Evolutionary conservation across 2,888 invertebrate species (phyloP).

Genomic region (Litoditis marina): DNA sequence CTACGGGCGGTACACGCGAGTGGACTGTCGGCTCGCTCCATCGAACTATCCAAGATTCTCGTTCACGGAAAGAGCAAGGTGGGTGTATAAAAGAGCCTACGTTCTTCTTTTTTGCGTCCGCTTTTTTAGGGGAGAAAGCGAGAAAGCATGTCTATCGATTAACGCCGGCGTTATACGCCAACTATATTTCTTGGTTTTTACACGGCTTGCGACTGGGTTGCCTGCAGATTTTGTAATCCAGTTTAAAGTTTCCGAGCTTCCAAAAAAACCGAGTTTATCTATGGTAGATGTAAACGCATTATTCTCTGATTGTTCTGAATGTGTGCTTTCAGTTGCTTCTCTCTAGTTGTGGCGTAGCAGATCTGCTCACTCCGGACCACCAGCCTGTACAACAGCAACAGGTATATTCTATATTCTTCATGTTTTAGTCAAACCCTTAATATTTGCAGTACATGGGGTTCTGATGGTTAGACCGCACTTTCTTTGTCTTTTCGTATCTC

Average conservation of each 20-base stretch:
- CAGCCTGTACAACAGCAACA: slow-evolving; percentile 29
- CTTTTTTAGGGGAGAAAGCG: too few species aligned
- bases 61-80: slow-evolving; percentile 59
- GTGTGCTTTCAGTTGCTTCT: slow-evolving; percentile 23
- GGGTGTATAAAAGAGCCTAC: background rate
- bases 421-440: too few species aligned
- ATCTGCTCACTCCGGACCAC: slow-evolving; percentile 30
- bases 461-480: too few species aligned
- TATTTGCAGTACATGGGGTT: too few species aligned
- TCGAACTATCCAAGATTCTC: slow-evolving; percentile 85
- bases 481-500: too few species aligned
- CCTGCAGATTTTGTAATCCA: background rate
- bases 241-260: background rate
- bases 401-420: too few species aligned
- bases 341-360: slow-evolving; percentile 32
- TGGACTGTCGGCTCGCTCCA: slow-evolving; percentile 75
- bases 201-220: too few species aligned
- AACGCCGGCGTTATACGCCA: too few species aligned
- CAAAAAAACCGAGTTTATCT: background rate
- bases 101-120: too few species aligned
- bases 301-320: slow-evolving; percentile 6
- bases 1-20: slow-evolving; percentile 82
- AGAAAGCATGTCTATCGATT: too few species aligned
- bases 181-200: too few species aligned
- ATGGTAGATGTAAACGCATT: background rate